Base-by-base conservation (phyloP, 2,797 vertebrate genomes). In the Tinamus major region DNA sequence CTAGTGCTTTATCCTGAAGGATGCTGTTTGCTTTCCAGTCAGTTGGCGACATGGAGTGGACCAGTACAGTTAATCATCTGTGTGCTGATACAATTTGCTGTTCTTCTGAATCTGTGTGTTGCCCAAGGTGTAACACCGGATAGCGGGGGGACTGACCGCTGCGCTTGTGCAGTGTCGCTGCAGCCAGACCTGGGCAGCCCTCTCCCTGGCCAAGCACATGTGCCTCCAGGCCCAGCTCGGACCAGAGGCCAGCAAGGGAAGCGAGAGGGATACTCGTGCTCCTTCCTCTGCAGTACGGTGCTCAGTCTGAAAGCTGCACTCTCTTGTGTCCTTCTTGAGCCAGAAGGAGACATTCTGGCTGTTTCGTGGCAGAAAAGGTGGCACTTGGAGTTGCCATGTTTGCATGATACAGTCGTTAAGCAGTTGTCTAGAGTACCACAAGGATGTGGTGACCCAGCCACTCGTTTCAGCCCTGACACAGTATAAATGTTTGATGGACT, bases 261-360 rank as follows among this genome's bases (percentile, higher is more conserved):
- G 29, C 9, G 33, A 42, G 53, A 33, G 8, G 11, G 15, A 3
- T 1, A 6, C 37, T 61, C 29, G 4, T 1, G 1, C 31, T 48
- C 35, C 33, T 46, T 51, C 42, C 56, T 69, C 51, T 35, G 29
- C 2, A 13, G 13, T 18, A 15, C 11, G 12, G 2, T 11, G 44
- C 31, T 1, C 2, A 0, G 19, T 33, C 70, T 53, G 53, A 62
- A 29, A 49, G 48, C 51, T 48, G 49, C 64, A 27, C 24, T 39
- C 53, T 48, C 59, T 31, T 39, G 7, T 26, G 44, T 33, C 44
- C 58, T 37, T 65, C 15, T 33, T 5, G 49, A 64, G 77, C 69
- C 56, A 49, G 53, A 33, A 70, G 3, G 39, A 44, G 53, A 46
- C 10, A 0, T 13, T 20, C 33, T 24, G 35, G 26, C 6, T 37